These are phyloP conservation scores for Caenorhabditis zanzibari DNA, from an alignment of 2,888 invertebrate genomes.

Conservation along the genomic window DNA sequence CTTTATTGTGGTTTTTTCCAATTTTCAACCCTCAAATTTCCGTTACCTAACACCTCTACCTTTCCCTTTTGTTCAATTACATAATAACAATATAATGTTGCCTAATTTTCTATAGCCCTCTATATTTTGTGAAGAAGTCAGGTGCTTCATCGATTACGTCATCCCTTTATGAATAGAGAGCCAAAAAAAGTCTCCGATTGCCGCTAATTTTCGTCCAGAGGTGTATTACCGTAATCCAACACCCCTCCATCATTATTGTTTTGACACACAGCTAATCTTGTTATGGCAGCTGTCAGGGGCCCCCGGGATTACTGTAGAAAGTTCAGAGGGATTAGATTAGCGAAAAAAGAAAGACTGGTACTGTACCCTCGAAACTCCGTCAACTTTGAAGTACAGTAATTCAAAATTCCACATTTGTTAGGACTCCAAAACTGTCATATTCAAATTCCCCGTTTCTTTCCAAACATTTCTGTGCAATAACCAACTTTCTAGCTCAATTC, in stretches of 20 bases:
- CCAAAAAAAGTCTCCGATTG: slow-evolving; percentile 32
- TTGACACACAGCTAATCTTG: slow-evolving; percentile 13
- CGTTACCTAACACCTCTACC: neutral
- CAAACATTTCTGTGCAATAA: neutral
- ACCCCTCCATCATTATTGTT: slow-evolving; percentile 23
- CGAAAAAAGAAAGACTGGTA: too few relatives aligned
- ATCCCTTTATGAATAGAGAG: neutral
- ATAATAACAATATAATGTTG: slow-evolving; percentile 11
- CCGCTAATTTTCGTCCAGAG: slow-evolving; percentile 28
- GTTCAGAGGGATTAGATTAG: too few relatives aligned
- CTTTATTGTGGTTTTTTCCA: too few relatives aligned
- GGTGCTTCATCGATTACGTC: slow-evolving; percentile 9
- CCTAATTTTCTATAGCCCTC: neutral
- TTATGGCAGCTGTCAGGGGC: slow-evolving; percentile 4
- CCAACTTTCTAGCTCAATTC: neutral
- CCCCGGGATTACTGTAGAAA: neutral
- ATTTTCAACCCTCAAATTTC: neutral
- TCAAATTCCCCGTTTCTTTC: neutral
- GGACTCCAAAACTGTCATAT: too few relatives aligned
- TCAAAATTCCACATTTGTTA: neutral
- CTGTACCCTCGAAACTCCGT: too few relatives aligned
- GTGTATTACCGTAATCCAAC: slow-evolving; percentile 42
- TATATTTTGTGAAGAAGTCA: neutral
- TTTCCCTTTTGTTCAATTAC: neutral
- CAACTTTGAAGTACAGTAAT: too few relatives aligned